Base-by-base conservation (phyloP, 2,888 invertebrate genomes). In the Notodonta ziczac region DNA sequence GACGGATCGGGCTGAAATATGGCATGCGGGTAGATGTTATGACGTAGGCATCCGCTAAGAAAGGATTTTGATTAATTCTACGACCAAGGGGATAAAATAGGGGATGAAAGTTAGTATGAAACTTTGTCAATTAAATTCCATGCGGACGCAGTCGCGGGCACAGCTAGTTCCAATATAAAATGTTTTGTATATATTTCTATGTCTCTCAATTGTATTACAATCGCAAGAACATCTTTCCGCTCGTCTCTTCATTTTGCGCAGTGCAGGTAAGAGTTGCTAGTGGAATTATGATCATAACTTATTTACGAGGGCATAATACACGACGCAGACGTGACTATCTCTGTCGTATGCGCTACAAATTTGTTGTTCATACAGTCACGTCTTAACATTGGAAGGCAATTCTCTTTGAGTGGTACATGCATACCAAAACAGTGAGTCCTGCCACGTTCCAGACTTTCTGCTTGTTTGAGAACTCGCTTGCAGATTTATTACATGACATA, bases 191-290 rank as follows among this genome's bases (percentile, higher is more conserved):
- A 3, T 35, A 35, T 35, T 6, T 6, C 0, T 35, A 6, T 1
- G 35, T 35, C 1, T 5, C 35, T 35, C 35, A 6, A 35, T 35
- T 42, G 5, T 9, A 6, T 8, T 10, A 42, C 12, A 9, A 9
- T 4, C 42, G 1, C 1, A 42, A 42, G 42, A 44, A 54, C 50
- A 57, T 55, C 24, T 24, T 46, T 61, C 50, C 8, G 60, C 58
- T 58, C 39, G 16, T 57, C 53, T 60, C 56, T 42, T 55, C 56
- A 44, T 57, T 61, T 66, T 57, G 3, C 16, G 50, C 8, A 16
- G 7, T 50, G 16, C 14, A 50, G 10, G 16, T 50, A 16, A 2
- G 4, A 2, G 16, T 3, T 48, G 5, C n/a, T 16, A 50, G 14
- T 16, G 3, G 16, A 50, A 16, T 16, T 14, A 50, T 16, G 9